These are phyloP conservation scores for Gortyna flavago DNA, from an alignment of 2,888 invertebrate species.

Conservation along the genomic window DNA sequence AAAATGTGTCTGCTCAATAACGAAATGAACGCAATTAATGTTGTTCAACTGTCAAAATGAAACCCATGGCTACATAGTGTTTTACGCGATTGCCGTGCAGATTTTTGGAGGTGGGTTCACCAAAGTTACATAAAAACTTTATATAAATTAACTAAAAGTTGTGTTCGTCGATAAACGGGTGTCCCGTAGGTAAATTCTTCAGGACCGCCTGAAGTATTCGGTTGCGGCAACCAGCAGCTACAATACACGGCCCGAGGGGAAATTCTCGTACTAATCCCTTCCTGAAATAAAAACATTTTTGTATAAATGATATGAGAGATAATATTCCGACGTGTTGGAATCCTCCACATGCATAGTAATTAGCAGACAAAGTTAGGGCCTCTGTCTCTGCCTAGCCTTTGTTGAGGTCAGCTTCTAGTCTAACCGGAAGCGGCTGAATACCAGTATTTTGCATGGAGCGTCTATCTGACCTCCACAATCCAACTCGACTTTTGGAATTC, in stretches of 20 bases:
- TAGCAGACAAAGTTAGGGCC: background rate
- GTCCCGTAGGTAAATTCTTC: conserved; percentile 69
- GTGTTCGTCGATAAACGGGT: background rate
- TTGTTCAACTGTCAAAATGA: no score
- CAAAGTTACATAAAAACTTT: no score
- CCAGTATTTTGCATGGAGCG: background rate
- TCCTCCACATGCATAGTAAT: background rate
- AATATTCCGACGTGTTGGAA: background rate
- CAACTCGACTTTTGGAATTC: background rate
- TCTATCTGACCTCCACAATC: background rate
- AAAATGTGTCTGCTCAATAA: no score
- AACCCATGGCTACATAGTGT: no score
- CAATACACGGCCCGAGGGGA: conserved; percentile 76
- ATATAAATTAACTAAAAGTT: background rate
- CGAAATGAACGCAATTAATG: no score
- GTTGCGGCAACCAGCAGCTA: conserved; percentile 71
- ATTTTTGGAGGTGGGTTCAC: no score
- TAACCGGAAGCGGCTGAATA: background rate
- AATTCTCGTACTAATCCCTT: conserved; percentile 76
- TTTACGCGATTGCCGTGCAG: no score
- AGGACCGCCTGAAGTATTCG: conserved; percentile 65
- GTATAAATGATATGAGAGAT: background rate
- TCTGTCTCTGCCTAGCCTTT: background rate
- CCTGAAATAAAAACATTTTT: conserved; percentile 70
- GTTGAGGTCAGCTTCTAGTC: background rate